phyloP scores from a whole-genome alignment of 1,140 invertebrate species.

The Drosophila azteca region DNA sequence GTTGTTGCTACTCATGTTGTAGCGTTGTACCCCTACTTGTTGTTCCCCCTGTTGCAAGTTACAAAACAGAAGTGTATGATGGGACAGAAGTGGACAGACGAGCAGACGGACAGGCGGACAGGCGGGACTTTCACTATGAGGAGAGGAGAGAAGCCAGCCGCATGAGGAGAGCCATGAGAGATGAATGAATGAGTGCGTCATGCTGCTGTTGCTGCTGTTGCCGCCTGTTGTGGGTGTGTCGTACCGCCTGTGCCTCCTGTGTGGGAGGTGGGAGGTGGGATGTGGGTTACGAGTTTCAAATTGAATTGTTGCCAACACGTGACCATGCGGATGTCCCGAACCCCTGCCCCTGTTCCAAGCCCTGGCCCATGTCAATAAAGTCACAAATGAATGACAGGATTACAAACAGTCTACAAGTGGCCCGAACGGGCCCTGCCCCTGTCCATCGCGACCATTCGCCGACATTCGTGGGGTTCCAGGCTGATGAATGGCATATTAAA shows the following conservation, averaged over 20 bases:
- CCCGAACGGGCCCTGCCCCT: background rate
- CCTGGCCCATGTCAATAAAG: slow-evolving; percentile 68
- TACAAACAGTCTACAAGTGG: slow-evolving; percentile 73
- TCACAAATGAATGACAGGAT: slow-evolving; percentile 74
- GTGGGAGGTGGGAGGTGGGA: slow-evolving; percentile 3
- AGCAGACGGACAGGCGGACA: slow-evolving; percentile 45
- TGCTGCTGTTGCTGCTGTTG: slow-evolving; percentile 18
- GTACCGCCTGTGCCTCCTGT: background rate
- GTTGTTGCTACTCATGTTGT: slow-evolving; percentile 31
- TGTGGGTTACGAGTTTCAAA: slow-evolving; percentile 62
- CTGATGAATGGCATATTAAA: slow-evolving; percentile 77
- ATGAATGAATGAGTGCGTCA: slow-evolving; percentile 55
- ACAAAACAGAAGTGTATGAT: slow-evolving; percentile 51
- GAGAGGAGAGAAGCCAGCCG: slow-evolving; percentile 1
- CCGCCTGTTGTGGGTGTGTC: background rate
- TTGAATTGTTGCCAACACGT: slow-evolving; percentile 79
- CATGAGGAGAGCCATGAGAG: slow-evolving; percentile 33
- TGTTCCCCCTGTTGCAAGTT: slow-evolving; percentile 46
- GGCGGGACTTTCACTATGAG: slow-evolving; percentile 11
- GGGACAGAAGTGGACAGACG: slow-evolving; percentile 32
- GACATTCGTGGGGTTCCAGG: background rate
- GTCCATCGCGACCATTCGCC: background rate
- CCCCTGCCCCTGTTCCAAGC: background rate
- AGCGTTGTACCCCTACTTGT: slow-evolving; percentile 14
- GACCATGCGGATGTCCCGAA: slow-evolving; percentile 48